Percentiles rank a stretch among this genome's conserved stretches.
Conservation (phyloP, 2,797 vertebrate species). For the Lophotriccus pileatus region DNA sequence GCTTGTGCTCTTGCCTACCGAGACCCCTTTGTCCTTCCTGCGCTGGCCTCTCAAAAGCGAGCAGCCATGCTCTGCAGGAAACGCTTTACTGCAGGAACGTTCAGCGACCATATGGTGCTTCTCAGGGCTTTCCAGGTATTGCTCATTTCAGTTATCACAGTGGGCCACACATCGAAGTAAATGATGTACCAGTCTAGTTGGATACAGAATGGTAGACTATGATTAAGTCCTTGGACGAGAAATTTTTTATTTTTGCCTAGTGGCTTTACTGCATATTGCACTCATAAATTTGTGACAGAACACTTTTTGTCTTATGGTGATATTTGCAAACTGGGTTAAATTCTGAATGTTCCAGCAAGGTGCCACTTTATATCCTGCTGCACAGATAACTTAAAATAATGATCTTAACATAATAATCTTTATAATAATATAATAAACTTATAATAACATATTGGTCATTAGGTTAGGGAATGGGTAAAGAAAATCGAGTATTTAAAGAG, state of each 20-base stretch:
- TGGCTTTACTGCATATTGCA: background rate
- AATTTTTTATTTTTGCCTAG: background rate
- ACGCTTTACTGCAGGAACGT: slow-evolving; percentile 84
- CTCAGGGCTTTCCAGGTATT: slow-evolving; percentile 94
- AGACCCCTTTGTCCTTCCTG: slow-evolving; percentile 90
- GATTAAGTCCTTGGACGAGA: background rate
- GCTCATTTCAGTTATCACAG: background rate
- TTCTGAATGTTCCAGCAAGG: background rate
- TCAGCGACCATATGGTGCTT: slow-evolving; percentile 96
- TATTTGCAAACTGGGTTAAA: background rate
- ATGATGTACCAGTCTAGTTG: background rate
- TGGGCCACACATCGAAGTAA: background rate
- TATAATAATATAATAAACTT: background rate
- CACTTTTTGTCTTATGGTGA: background rate
- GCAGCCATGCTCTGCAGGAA: slow-evolving; percentile 87
- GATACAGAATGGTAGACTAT: background rate
- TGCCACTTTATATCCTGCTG: background rate
- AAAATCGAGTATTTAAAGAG: background rate
- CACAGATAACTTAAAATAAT: background rate
- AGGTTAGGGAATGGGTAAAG: background rate
- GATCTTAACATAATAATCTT: background rate
- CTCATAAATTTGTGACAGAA: background rate
- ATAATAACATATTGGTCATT: background rate
- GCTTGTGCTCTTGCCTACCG: slow-evolving; percentile 90
- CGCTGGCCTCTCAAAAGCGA: slow-evolving; percentile 84